Percentiles rank a stretch among this genome's conserved stretches.
Conservation (phyloP, 2,113 vertebrate genomes). For the Apodemus speciosus region DNA sequence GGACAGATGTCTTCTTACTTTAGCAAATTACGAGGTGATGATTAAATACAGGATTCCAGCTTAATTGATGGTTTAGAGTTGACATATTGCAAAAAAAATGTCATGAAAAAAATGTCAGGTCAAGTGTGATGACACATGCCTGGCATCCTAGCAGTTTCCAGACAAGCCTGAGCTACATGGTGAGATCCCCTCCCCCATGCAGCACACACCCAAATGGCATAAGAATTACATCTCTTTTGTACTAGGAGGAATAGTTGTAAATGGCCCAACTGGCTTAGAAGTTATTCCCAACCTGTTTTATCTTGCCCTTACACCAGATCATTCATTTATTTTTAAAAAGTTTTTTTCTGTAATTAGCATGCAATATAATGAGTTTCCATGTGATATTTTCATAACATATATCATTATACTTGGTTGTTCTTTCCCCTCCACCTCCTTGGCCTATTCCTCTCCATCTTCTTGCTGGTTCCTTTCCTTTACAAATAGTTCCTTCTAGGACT, state of each 20-base stretch:
- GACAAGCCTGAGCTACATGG: not conserved
- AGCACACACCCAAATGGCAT: not conserved
- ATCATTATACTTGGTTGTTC: not conserved
- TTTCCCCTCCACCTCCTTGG: not conserved
- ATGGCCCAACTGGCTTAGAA: not conserved
- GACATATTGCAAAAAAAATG: constrained; percentile 26
- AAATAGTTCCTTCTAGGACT: not conserved
- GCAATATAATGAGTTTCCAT: not conserved
- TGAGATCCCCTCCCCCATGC: not conserved
- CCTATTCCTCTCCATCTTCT: not conserved
- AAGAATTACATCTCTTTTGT: constrained; percentile 28
- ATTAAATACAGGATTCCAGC: not conserved
- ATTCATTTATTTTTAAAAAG: not conserved
- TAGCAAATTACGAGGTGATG: constrained; percentile 19
- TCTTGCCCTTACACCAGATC: not conserved
- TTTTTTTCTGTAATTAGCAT: not conserved
- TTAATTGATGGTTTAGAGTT: not conserved
- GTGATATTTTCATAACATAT: not conserved
- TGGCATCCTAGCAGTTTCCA: not conserved
- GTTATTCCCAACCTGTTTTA: constrained; percentile 33
- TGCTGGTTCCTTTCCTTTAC: not conserved
- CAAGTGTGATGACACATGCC: not conserved
- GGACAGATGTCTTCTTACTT: constrained; percentile 34
- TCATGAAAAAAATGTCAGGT: constrained; percentile 1
- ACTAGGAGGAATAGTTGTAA: constrained; percentile 35